phyloP scores from a whole-genome alignment of 2,888 invertebrate genomes.

The Trachelus stipa region DNA sequence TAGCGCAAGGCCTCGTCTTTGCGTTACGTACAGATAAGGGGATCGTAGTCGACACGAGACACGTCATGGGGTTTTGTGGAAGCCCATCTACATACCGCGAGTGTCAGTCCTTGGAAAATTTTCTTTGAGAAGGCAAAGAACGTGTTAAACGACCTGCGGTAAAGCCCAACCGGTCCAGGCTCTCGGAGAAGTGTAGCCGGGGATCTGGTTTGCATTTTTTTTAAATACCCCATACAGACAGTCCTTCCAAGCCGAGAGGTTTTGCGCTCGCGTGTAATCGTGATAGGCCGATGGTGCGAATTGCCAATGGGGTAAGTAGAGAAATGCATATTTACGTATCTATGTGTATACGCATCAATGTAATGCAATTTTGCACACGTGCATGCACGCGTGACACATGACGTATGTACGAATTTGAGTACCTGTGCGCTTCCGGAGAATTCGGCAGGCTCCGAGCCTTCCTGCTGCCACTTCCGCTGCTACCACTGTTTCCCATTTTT shows the following conservation, averaged over 20 bases:
- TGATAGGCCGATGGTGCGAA: not conserved
- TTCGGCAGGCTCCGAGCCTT: constrained; percentile 82
- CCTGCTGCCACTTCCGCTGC: constrained; percentile 68
- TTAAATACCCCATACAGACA: constrained; percentile 52
- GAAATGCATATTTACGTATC: constrained; percentile 7
- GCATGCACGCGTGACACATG: not conserved
- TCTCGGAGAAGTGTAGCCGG: constrained; percentile 23
- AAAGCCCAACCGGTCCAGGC: constrained; percentile 54
- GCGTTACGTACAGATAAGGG: not conserved
- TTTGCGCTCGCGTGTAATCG: not conserved
- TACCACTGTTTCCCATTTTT: constrained; percentile 60
- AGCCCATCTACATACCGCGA: no score
- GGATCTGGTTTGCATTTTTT: constrained; percentile 58
- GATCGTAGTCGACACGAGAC: not conserved
- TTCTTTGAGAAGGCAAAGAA: constrained; percentile 19
- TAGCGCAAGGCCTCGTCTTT: not conserved
- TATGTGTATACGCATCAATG: constrained; percentile 13
- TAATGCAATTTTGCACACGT: not conserved
- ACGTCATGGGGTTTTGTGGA: not conserved
- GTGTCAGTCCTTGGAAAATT: not conserved
- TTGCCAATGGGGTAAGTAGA: constrained; percentile 10
- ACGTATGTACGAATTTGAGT: constrained; percentile 40
- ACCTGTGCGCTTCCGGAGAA: constrained; percentile 82
- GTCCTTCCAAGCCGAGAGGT: constrained; percentile 12
- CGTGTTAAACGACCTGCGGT: constrained; percentile 41